Evolutionary conservation across 2,797 vertebrate species (phyloP).

Genomic region (Malacoraja senta): DNA sequence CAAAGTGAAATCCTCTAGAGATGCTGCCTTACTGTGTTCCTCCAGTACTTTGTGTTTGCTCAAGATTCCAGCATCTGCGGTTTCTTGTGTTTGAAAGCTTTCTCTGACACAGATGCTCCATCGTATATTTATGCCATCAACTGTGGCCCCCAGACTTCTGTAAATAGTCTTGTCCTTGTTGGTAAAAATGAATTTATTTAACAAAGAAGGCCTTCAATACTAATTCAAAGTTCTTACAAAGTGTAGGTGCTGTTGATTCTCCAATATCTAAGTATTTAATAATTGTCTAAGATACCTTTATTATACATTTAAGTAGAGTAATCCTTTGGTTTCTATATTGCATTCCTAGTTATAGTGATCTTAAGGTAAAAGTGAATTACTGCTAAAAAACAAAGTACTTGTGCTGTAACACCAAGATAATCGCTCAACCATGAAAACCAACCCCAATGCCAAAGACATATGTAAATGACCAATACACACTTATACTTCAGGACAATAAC

Average conservation of each 20-base stretch:
- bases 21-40: too few species aligned
- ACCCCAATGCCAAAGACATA: too few species aligned
- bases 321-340: neutral
- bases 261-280: neutral
- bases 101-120: neutral
- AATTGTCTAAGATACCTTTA: neutral
- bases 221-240: neutral
- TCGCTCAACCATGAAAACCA: too few species aligned
- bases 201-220: neutral
- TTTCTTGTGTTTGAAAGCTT: neutral
- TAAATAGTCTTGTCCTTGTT: neutral
- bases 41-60: too few species aligned
- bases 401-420: too few species aligned
- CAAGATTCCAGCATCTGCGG: too few species aligned
- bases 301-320: neutral
- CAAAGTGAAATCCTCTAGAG: too few species aligned
- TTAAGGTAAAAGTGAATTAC: neutral
- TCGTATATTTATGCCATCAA: neutral
- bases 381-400: too few species aligned
- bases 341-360: neutral
- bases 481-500: too few species aligned
- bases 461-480: too few species aligned
- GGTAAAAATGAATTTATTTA: neutral
- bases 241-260: neutral
- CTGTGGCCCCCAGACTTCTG: neutral